These are phyloP conservation scores for Macrophya annulata DNA, from an alignment of 2,888 invertebrate species.

Conservation along the genomic window DNA sequence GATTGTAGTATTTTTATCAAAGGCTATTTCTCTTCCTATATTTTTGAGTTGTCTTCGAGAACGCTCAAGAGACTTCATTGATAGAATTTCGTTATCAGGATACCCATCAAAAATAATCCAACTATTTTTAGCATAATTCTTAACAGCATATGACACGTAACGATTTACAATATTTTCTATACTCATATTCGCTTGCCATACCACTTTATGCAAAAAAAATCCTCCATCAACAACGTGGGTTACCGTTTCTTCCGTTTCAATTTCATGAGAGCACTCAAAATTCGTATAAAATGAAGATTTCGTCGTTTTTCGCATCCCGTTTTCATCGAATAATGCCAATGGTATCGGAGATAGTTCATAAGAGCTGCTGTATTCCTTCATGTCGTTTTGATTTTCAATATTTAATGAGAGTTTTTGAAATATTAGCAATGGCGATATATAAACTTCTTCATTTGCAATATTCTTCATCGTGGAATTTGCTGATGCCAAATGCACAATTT, in stretches of 20 bases:
- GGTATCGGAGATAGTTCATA: slow-evolving; percentile 57
- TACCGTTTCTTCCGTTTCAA: slow-evolving; percentile 47
- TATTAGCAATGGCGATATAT: slow-evolving; percentile 54
- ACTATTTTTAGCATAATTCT: slow-evolving; percentile 51
- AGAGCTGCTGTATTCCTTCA: slow-evolving; percentile 50
- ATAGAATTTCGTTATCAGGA: slow-evolving; percentile 54
- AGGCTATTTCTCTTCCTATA: slow-evolving; percentile 56
- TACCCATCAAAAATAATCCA: slow-evolving; percentile 58
- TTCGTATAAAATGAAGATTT: slow-evolving; percentile 50
- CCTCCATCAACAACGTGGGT: slow-evolving; percentile 57
- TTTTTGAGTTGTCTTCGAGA: slow-evolving; percentile 52
- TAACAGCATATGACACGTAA: slow-evolving; percentile 55
- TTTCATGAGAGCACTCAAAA: slow-evolving; percentile 43
- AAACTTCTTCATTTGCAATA: slow-evolving; percentile 54
- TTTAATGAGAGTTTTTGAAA: slow-evolving; percentile 52
- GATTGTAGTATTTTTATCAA: slow-evolving; percentile 55
- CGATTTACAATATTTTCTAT: slow-evolving; percentile 32
- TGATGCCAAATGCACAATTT: slow-evolving; percentile 47
- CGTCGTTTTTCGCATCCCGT: slow-evolving; percentile 54
- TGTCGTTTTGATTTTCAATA: slow-evolving; percentile 43
- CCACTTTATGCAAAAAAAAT: slow-evolving; percentile 57
- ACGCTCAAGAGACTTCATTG: slow-evolving; percentile 57
- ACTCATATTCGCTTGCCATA: slow-evolving; percentile 56
- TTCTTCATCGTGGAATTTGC: slow-evolving; percentile 21
- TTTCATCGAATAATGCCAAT: slow-evolving; percentile 56